phyloP scores from a whole-genome alignment of 2,888 invertebrate genomes.

The Neuroscelio doddi region DNA sequence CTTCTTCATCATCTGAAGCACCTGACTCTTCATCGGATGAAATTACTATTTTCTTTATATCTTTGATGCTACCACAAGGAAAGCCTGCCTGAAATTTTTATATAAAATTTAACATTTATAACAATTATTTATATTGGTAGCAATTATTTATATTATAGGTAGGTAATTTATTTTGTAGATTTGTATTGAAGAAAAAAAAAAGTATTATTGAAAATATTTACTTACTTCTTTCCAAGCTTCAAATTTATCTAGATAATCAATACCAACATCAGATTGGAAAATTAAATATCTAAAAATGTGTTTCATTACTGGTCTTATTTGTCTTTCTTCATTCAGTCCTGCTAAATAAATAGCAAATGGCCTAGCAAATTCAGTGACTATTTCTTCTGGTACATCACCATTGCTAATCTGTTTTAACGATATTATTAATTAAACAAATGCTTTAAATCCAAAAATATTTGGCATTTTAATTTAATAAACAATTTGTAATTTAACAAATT shows the following conservation, averaged over 20 bases:
- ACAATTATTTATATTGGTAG: neutral
- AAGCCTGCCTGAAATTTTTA: slow-evolving; percentile 78
- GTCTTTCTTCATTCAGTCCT: slow-evolving; percentile 73
- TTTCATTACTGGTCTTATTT: slow-evolving; percentile 74
- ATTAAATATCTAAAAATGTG: slow-evolving; percentile 81
- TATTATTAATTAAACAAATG: too few species aligned
- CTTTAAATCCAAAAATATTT: too few species aligned
- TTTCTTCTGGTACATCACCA: slow-evolving; percentile 75
- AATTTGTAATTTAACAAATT: too few species aligned
- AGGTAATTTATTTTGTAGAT: too few species aligned
- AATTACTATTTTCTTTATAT: slow-evolving; percentile 74
- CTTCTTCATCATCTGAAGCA: slow-evolving; percentile 49
- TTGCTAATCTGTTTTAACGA: slow-evolving; percentile 77
- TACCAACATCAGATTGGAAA: slow-evolving; percentile 80
- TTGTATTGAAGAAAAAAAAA: too few species aligned
- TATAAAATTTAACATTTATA: slow-evolving; percentile 8
- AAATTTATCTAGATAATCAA: slow-evolving; percentile 79
- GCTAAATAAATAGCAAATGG: slow-evolving; percentile 81
- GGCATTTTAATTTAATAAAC: too few species aligned
- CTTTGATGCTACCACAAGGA: slow-evolving; percentile 79
- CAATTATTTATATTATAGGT: neutral
- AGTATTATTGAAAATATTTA: slow-evolving; percentile 18
- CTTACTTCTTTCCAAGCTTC: slow-evolving; percentile 80
- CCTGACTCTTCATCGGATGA: slow-evolving; percentile 46
- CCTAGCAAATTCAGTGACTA: slow-evolving; percentile 77